Evolutionary conservation across 2,113 vertebrate genomes (phyloP).

Genomic region (Reinhardtius hippoglossoides): DNA sequence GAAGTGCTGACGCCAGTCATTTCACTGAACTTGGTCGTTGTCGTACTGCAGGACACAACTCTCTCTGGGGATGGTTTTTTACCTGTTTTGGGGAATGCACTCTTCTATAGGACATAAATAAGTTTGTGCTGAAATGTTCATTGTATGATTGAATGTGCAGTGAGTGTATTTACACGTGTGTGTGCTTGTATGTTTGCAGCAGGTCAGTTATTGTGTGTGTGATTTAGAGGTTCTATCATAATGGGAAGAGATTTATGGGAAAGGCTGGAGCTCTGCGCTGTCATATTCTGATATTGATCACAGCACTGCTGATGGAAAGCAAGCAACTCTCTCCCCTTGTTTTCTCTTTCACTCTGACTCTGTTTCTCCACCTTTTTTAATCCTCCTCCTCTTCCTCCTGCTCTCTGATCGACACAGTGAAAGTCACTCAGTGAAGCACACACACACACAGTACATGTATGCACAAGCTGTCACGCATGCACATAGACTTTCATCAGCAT

Average conservation of each 20-base stretch:
- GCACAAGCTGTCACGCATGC: background rate
- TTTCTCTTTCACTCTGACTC: slow-evolving; percentile 12
- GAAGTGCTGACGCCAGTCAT: no score
- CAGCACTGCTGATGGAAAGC: slow-evolving; percentile 69
- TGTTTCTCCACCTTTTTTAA: background rate
- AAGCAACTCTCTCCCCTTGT: slow-evolving; percentile 44
- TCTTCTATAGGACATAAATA: slow-evolving; percentile 16
- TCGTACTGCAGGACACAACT: no score
- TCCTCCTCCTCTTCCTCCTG: slow-evolving; percentile 1
- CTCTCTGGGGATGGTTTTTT: background rate
- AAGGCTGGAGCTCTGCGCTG: slow-evolving; percentile 61
- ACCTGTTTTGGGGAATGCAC: slow-evolving; percentile 20
- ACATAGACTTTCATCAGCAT: background rate
- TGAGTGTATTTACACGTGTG: slow-evolving; percentile 2
- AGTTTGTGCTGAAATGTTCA: background rate
- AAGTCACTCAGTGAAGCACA: background rate
- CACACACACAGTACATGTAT: background rate
- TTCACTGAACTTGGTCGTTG: no score
- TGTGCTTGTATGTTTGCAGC: slow-evolving; percentile 38
- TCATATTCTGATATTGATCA: slow-evolving; percentile 79
- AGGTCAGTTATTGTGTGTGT: slow-evolving; percentile 27
- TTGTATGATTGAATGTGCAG: slow-evolving; percentile 17
- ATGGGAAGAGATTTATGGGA: slow-evolving; percentile 70
- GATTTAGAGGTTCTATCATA: slow-evolving; percentile 51
- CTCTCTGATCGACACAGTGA: no score